Evolutionary conservation across 2,888 invertebrate species (phyloP).

Genomic region (Ferdinandea cuprea): DNA sequence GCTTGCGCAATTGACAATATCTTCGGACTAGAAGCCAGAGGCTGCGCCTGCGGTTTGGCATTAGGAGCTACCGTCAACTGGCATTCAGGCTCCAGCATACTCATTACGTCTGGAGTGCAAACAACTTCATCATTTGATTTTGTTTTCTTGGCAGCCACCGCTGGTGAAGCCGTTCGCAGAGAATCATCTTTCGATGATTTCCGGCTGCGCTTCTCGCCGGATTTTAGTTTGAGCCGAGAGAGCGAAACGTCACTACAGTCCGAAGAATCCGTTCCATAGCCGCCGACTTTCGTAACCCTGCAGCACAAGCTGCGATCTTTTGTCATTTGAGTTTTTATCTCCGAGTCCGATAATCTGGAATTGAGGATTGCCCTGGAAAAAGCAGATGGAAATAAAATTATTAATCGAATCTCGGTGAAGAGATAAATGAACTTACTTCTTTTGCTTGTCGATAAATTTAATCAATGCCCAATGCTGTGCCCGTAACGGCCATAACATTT

Average conservation of each 20-base stretch:
- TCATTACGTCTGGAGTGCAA: conserved; percentile 85
- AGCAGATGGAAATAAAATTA: background rate
- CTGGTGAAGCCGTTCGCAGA: conserved; percentile 68
- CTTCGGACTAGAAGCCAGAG: conserved; percentile 75
- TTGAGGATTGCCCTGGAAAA: conserved; percentile 77
- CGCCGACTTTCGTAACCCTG: conserved; percentile 79
- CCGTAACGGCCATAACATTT: conserved; percentile 86
- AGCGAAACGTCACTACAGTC: conserved; percentile 77
- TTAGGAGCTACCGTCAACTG: conserved; percentile 80
- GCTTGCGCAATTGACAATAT: conserved; percentile 76
- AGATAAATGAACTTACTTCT: conserved; percentile 78
- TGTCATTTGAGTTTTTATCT: conserved; percentile 77
- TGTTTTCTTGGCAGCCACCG: conserved; percentile 76
- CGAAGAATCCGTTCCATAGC: conserved; percentile 76
- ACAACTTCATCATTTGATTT: conserved; percentile 84
- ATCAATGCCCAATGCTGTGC: conserved; percentile 89
- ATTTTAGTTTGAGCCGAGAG: conserved; percentile 76
- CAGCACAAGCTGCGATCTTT: conserved; percentile 81
- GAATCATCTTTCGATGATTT: conserved; percentile 63
- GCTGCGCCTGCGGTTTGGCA: conserved; percentile 69
- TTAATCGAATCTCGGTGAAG: no score
- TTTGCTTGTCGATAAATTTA: conserved; percentile 87
- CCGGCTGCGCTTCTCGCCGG: conserved; percentile 53
- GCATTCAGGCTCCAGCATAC: conserved; percentile 82
- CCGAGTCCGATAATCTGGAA: conserved; percentile 78